Evolutionary conservation across 2,797 vertebrate species (phyloP), one percentile per base, ranked within the genome.

Genomic region (Morus bassanus): DNA sequence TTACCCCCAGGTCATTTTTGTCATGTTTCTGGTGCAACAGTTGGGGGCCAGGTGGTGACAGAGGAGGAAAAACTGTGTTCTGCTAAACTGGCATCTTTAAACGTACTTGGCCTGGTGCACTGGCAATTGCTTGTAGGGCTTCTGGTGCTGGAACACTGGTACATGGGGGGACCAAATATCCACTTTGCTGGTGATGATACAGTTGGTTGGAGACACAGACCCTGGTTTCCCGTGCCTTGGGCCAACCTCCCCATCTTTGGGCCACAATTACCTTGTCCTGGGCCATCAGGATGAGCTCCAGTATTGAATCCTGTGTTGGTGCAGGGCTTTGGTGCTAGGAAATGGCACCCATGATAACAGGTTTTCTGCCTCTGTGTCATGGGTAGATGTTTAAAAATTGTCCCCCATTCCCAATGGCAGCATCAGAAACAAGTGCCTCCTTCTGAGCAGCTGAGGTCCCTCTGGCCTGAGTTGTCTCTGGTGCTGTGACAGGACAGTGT

Each of bases 141-240:
- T 72, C 61, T 79, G 41, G 11, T 72, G 15, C 54, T 68, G 74
- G 53, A 68, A 39, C 91, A 39, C 21, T 19, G 60, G 50, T 18
- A 41, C 0, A 0, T 31, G 45, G 12, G 68, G 28, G 27, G 27
- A 69, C 18, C 25, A 33, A 27, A 84, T 16, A 43, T 2, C 53
- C 31, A 6, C 54, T 73, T 53, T 64, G 41, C 2, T 8, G 35
- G 31, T 78, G 81, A 59, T 27, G n/a, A 48, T 56, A 15, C 30
- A 43, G 33, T 35, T 10, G 3, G 4, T 9, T 68, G 45, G 59
- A 89, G 88, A 76, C 46, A 73, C 23, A 57, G 69, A 56, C 23
- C 28, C 41, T 51, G 33, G 24, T 64, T 80, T 78, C 68, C 41
- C 3, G 2, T 63, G 13, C 7, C 33, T 51, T 70, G 24, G 24